Percentiles rank a stretch among this genome's conserved stretches.
Conservation (phyloP, 1,140 invertebrate genomes). For the Apis florea region DNA sequence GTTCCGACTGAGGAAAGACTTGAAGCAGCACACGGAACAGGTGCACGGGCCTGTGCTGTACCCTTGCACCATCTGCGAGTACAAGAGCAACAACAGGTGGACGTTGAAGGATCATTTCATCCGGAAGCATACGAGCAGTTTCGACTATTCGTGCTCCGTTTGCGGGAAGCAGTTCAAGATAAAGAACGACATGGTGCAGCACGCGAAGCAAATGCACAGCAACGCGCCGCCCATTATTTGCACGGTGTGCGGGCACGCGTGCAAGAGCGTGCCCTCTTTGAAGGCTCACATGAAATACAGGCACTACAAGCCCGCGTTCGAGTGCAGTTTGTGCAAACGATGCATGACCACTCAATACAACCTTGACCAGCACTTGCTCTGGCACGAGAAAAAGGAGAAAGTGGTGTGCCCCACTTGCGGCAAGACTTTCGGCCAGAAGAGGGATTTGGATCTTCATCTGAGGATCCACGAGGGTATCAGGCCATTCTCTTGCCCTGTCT, state of each 20-base stretch:
- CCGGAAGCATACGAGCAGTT: conserved; percentile 62
- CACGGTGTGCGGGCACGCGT: conserved; percentile 76
- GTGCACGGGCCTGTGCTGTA: conserved; percentile 49
- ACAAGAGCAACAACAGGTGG: conserved; percentile 76
- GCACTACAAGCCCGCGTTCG: conserved; percentile 64
- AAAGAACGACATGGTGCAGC: conserved; percentile 66
- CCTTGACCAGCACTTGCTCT: conserved; percentile 82
- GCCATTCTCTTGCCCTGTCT: conserved; percentile 88
- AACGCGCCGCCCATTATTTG: conserved; percentile 75
- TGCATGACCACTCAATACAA: conserved; percentile 78
- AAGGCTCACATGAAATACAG: conserved; percentile 69
- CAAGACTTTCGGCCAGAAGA: conserved; percentile 77
- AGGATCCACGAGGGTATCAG: conserved; percentile 85
- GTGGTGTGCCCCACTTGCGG: conserved; percentile 78
- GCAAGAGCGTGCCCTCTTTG: conserved; percentile 73
- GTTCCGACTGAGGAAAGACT: conserved; percentile 54
- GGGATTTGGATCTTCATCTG: conserved; percentile 86
- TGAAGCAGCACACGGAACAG: conserved; percentile 75
- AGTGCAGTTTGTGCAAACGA: conserved; percentile 71
- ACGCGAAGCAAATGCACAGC: conserved; percentile 58
- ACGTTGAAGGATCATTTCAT: conserved; percentile 82
- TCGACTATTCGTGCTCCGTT: conserved; percentile 64
- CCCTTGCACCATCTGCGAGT: conserved; percentile 66
- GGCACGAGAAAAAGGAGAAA: conserved; percentile 80
- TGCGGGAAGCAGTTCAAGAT: conserved; percentile 74